These are phyloP conservation scores for Xerus rutilus DNA, from an alignment of 2,797 vertebrate genomes.

Conservation along the genomic window DNA sequence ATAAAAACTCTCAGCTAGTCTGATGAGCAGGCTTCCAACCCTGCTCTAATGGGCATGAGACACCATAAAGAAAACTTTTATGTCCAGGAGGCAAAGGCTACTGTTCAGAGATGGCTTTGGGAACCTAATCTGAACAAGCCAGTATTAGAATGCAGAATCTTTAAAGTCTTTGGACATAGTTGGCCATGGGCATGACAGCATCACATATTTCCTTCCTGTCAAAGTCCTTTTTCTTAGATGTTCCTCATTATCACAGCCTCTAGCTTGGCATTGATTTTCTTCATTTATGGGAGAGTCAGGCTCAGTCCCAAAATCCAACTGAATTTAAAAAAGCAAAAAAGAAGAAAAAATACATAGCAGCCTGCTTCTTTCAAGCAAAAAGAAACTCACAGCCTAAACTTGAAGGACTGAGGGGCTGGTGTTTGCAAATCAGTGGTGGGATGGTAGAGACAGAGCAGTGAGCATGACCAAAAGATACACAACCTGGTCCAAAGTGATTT, in stretches of 20 bases:
- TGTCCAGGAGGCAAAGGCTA: conserved; percentile 68
- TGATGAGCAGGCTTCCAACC: conserved; percentile 49
- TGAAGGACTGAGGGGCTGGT: background rate
- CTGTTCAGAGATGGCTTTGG: conserved; percentile 52
- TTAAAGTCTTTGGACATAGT: background rate
- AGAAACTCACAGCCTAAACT: background rate
- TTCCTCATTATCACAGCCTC: background rate
- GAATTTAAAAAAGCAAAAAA: background rate
- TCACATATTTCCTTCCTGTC: background rate
- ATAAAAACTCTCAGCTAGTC: conserved; percentile 68
- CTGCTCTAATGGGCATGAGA: conserved; percentile 69
- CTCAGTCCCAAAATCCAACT: background rate
- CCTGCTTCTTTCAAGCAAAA: conserved; percentile 40
- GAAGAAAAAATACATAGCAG: background rate
- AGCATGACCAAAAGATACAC: background rate
- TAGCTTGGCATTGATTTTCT: conserved; percentile 25
- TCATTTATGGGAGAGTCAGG: conserved; percentile 21
- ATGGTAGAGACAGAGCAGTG: background rate
- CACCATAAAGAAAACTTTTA: conserved; percentile 69
- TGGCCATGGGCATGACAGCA: background rate
- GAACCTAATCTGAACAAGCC: conserved; percentile 63
- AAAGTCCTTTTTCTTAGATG: background rate
- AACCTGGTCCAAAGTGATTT: background rate
- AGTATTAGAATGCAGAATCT: conserved; percentile 55
- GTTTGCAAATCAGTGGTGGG: background rate